Base-by-base conservation (phyloP, 2,113 vertebrate species). In the Macquaria ambigua region DNA sequence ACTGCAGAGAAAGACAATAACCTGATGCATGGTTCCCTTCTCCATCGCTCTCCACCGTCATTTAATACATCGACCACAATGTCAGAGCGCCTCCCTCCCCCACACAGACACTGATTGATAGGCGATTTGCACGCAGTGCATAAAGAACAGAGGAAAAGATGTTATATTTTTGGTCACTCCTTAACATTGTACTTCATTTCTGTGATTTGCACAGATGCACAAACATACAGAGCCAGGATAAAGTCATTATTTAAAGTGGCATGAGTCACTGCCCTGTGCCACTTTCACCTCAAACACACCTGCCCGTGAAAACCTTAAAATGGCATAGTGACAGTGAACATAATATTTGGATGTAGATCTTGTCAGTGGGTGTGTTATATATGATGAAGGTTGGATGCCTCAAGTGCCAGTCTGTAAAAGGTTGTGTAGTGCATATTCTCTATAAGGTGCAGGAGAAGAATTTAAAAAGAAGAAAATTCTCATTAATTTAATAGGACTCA, bases 1-100 rank as follows among this genome's bases (percentile, higher is more conserved):
- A 79, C 83, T 77, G 62, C 85, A 53, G 86, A 87, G 72, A 66
- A 75, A 93, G 84, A 93, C 89, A 93, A 90, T 83, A 87, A 93
- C 66, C 66, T 89, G 69, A 89, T 80, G 67, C 81, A 68, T 76
- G 50, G 50, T 12, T 75, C 50, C 62, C 11, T 28, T 87, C 78
- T 61, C 64, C 56, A 37, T 62, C 28, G 1, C 73, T 84, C 75
- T 61, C 50, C 21, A 34, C 64, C 82, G 71, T 72, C 61, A 86
- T 81, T 85, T 83, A 83, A 70, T 52, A 78, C 75, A 43, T 50
- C 23, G 25, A 41, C 78, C 78, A 56, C 63, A 43, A 55, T 80
- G 82, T 82, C 85, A 87, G 50, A 41, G 53, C 0, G 7, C 34
- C 41, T 59, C 61, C 59, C 77, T 25, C 23, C 55, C 64, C 23